These are phyloP conservation scores for Trichacis sp. DNA, from an alignment of 2,888 invertebrate genomes.

Conservation along the genomic window DNA sequence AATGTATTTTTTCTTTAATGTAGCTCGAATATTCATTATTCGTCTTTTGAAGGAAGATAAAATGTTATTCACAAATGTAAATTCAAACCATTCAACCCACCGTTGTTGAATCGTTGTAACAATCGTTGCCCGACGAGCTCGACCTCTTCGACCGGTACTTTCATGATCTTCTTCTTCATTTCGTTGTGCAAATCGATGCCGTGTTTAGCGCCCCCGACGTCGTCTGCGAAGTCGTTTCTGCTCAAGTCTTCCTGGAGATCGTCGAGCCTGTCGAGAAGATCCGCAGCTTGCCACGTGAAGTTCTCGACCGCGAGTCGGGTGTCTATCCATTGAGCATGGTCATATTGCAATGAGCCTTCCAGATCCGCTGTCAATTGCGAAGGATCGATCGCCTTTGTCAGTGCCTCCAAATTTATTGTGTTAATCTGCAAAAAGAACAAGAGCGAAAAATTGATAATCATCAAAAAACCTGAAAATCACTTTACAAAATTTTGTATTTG, in stretches of 20 bases:
- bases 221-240: slow-evolving; percentile 94
- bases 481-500: no score
- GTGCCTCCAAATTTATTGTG: slow-evolving; percentile 94
- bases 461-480: no score
- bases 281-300: slow-evolving; percentile 95
- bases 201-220: slow-evolving; percentile 91
- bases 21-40: no score
- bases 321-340: slow-evolving; percentile 98
- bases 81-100: slow-evolving; percentile 39
- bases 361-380: slow-evolving; percentile 93
- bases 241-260: slow-evolving; percentile 93
- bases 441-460: no score
- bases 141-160: slow-evolving; percentile 93
- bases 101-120: slow-evolving; percentile 73
- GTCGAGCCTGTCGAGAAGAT: slow-evolving; percentile 91
- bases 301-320: slow-evolving; percentile 94
- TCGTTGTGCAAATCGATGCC: slow-evolving; percentile 94
- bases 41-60: no score
- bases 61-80: no score
- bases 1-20: no score
- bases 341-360: slow-evolving; percentile 93
- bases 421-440: slow-evolving; percentile 87
- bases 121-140: slow-evolving; percentile 87
- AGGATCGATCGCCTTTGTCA: slow-evolving; percentile 92
- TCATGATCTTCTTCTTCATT: slow-evolving; percentile 93